Base-by-base conservation (phyloP, 2,797 vertebrate genomes). In the Pseudochaenichthys georgianus region DNA sequence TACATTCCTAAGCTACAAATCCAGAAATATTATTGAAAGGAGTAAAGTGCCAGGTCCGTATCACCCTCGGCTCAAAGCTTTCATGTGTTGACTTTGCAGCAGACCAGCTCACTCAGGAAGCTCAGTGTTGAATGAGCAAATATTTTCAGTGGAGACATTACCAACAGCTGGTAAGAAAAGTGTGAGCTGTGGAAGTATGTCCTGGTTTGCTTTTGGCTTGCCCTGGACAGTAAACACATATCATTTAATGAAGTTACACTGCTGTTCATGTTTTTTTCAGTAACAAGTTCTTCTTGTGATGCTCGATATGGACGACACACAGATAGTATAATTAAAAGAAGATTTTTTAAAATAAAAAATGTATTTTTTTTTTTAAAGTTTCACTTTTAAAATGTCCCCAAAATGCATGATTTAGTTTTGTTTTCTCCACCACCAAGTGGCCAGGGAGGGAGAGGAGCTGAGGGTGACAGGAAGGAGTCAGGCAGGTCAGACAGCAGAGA, bases 121-220 rank as follows among this genome's bases (percentile, higher is more conserved):
- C 53, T 81, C 17, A 50, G 50, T 61, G 68, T 76, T 71, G 59
- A 78, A 72, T 70, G 64, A 83, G 72, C 69, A 82, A 74, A 85
- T 74, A 77, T 77, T 81, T 74, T 81, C 71, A 61, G 42, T 61
- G 59, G 59, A 61, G 59, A 46, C 15, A 4, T 61, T 61, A 11
- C 19, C 21, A 19, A 45, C 59, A 16, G 59, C 13, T 80, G 80
- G 53, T 72, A 50, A 73, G 69, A 75, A 80, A 46, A 62, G 65
- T 66, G 65, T 55, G 70, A 82, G 46, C 57, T 10, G 13, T 48
- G 66, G 53, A 85, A 82, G 71, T 57, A 61, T 60, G 78, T 60
- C 73, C 83, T 73, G 65, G 23, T 82, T 87, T 72, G 51, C 73
- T 70, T 77, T 64, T 28, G 55, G 55, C 61, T 58, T 47, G 21